phyloP scores from a whole-genome alignment of 2,888 invertebrate genomes.

The Euplagia quadripunctaria region DNA sequence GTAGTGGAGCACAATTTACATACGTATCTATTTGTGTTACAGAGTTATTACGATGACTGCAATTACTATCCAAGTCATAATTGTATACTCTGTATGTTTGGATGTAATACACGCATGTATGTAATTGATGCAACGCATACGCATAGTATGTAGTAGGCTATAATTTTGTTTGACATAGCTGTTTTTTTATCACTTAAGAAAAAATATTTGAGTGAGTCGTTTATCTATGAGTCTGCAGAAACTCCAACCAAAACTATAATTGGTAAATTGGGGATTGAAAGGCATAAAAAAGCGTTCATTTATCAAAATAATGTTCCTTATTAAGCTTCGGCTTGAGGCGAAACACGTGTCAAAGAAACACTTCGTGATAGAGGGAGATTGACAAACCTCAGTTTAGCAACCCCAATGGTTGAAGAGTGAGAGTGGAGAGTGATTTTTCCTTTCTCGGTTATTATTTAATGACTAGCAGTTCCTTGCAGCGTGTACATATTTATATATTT shows the following conservation, averaged over 20 bases:
- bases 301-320: too few relatives aligned
- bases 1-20: slow-evolving; percentile 16
- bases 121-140: background rate
- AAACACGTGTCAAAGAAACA: too few relatives aligned
- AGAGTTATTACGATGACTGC: background rate
- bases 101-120: background rate
- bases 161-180: background rate
- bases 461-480: too few relatives aligned
- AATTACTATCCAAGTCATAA: slow-evolving; percentile 12
- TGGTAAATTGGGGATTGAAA: too few relatives aligned
- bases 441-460: background rate
- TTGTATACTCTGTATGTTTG: background rate
- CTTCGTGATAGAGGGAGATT: too few relatives aligned
- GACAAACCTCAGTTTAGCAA: background rate
- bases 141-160: background rate
- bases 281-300: too few relatives aligned
- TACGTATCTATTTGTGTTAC: slow-evolving; percentile 17
- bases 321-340: too few relatives aligned
- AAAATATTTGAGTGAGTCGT: too few relatives aligned
- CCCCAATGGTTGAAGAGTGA: too few relatives aligned
- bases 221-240: too few relatives aligned
- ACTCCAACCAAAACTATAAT: too few relatives aligned
- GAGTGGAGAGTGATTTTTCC: background rate
- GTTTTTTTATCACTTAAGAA: background rate
- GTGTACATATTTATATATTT: too few relatives aligned